A percentile compares a stretch with the other conserved stretches of the same genome.
Evolutionary conservation across 1,140 invertebrate species (phyloP).

Genomic region (Parasteatoda tepidariorum): DNA sequence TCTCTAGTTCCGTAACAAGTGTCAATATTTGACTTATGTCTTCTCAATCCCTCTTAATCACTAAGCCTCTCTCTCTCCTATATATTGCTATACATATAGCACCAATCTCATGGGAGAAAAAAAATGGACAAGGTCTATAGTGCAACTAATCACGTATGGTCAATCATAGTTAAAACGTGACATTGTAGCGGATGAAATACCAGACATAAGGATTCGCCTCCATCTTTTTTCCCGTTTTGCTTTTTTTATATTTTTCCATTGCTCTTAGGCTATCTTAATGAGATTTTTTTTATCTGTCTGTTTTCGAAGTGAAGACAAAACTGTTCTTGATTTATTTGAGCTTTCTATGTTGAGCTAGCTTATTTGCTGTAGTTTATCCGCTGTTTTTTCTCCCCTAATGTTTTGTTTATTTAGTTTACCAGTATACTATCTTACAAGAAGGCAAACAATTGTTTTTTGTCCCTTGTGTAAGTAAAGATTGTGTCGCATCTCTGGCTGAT

Average conservation of each 20-base stretch:
- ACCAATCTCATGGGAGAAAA: not conserved
- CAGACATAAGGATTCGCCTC: not conserved
- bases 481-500: too few species aligned
- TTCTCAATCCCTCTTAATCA: too few species aligned
- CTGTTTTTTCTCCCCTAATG: not conserved
- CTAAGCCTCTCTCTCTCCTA: not conserved
- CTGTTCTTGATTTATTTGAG: conserved; percentile 5
- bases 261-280: not conserved
- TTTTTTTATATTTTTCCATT: not conserved
- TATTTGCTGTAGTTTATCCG: not conserved
- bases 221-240: not conserved
- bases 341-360: not conserved
- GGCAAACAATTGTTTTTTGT: too few species aligned
- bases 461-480: too few species aligned
- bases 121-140: too few species aligned
- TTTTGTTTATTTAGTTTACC: not conserved
- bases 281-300: conserved; percentile 1
- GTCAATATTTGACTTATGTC: too few species aligned
- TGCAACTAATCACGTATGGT: conserved; percentile 11
- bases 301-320: conserved; percentile 26
- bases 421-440: too few species aligned
- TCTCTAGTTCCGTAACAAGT: too few species aligned
- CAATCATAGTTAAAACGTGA: conserved; percentile 31
- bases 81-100: conserved; percentile 6
- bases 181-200: conserved; percentile 13